Base-by-base conservation (phyloP, 2,888 invertebrate genomes). In the Orchestes rusci region DNA sequence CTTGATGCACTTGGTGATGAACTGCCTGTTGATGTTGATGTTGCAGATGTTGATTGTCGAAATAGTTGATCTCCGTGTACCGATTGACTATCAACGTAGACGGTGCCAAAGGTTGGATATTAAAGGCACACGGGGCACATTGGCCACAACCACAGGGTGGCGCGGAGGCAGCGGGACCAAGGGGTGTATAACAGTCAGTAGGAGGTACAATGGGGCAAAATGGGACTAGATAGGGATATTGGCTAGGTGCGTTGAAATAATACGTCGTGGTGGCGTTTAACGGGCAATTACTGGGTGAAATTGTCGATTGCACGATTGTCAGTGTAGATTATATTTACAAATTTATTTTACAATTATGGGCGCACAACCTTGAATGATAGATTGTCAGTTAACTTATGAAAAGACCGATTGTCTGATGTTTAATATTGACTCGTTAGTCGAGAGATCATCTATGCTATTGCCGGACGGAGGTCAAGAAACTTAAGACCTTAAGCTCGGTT, bases 81-180 rank as follows among this genome's bases (percentile, higher is more conserved):
- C 70, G 61, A 55, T 70, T 70, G 58, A 70, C 69, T 57, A 70
- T 69, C 47, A 70, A 61, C 23, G 69, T 68, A 53, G 62, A 67
- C 34, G 66, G 64, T 45, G 62, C 44, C 43, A 46, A 38, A 10
- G 39, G 49, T 48, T 48, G 44, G 44, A 50, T 36, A 35, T 50
- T 42, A 48, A 47, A 43, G 19, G 41, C 44, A 40, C 46, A 40
- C 15, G 49, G 47, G 36, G 47, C 43, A 39, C 47, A 48, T 43
- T 48, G 59, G 76, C 73, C 55, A 72, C 75, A 63, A 72, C 68
- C 53, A 70, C 74, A 67, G 70, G 73, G 52, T 8, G 43, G 43
- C 71, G 72, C 68, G 23, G 23, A 5, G 41, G 48, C 44, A 73
- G 69, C 72, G 62, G 68, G 66, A 7, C 5, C 23, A 19, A 45